A percentile compares a stretch with the other conserved stretches of the same genome.
These are phyloP conservation scores for Choloepus hoffmanni DNA, from an alignment of 2,113 vertebrate species.

Conservation along the genomic window DNA sequence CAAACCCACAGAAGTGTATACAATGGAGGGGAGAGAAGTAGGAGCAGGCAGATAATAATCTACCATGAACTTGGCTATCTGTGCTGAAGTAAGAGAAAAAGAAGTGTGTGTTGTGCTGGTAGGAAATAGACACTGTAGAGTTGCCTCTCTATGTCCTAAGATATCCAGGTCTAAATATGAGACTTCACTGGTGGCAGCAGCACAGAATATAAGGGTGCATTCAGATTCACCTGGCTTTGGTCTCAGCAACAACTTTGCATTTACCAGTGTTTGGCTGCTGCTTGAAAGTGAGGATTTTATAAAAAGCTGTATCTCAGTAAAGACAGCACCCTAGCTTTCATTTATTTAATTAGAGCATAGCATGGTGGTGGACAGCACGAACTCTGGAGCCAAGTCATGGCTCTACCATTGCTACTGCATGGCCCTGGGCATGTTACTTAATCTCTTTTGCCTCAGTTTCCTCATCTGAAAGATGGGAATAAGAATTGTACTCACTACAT, in stretches of 20 bases:
- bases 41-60: background rate
- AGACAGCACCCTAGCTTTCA: background rate
- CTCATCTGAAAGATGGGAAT: background rate
- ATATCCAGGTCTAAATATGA: background rate
- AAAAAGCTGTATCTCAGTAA: background rate
- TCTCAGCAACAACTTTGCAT: background rate
- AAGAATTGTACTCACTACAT: too few species aligned
- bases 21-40: background rate
- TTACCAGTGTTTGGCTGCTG: background rate
- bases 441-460: background rate
- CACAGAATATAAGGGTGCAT: background rate
- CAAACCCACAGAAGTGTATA: background rate
- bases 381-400: background rate
- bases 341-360: background rate
- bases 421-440: background rate
- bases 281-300: background rate
- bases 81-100: background rate
- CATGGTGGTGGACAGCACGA: background rate
- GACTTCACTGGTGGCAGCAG: background rate
- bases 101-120: background rate
- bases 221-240: background rate
- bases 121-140: background rate
- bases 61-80: background rate
- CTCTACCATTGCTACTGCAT: background rate
- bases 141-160: background rate